Conservation (phyloP, 2,797 vertebrate genomes). For the Pseudochirops corinnae region DNA sequence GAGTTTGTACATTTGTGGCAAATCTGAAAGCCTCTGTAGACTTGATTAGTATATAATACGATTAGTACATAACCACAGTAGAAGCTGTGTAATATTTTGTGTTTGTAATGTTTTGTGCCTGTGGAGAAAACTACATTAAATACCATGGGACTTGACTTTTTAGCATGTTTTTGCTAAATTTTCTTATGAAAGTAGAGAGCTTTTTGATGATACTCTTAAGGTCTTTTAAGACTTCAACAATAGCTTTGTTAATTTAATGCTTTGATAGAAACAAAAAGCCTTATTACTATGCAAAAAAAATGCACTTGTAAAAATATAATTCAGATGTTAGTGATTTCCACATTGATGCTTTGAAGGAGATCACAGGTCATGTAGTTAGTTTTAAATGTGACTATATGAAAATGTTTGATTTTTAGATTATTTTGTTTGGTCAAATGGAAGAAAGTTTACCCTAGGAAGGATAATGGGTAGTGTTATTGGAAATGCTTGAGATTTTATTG, state of each 20-base stretch:
- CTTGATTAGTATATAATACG: neutral
- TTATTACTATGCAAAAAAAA: neutral
- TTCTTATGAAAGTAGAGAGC: neutral
- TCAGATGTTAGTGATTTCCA: conserved; percentile 13
- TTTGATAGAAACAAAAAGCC: conserved; percentile 51
- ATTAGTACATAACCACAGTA: neutral
- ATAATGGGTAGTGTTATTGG: conserved; percentile 4
- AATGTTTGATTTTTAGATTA: conserved; percentile 20
- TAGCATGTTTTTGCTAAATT: neutral
- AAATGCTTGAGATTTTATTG: conserved; percentile 32
- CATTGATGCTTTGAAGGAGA: neutral
- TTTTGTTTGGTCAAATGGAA: conserved; percentile 7
- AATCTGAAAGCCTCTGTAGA: neutral
- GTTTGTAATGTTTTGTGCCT: conserved; percentile 1
- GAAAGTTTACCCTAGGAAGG: conserved; percentile 25
- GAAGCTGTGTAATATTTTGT: neutral
- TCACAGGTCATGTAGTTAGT: neutral
- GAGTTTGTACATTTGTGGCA: neutral
- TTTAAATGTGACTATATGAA: neutral
- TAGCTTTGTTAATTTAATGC: conserved; percentile 52
- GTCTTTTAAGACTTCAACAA: conserved; percentile 5
- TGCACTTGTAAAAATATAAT: conserved; percentile 18
- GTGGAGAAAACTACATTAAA: neutral
- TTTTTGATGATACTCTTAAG: conserved; percentile 23
- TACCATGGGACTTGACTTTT: conserved; percentile 1